These are phyloP conservation scores for Drosophila meridiana DNA, from an alignment of 2,888 invertebrate species.

Conservation along the genomic window DNA sequence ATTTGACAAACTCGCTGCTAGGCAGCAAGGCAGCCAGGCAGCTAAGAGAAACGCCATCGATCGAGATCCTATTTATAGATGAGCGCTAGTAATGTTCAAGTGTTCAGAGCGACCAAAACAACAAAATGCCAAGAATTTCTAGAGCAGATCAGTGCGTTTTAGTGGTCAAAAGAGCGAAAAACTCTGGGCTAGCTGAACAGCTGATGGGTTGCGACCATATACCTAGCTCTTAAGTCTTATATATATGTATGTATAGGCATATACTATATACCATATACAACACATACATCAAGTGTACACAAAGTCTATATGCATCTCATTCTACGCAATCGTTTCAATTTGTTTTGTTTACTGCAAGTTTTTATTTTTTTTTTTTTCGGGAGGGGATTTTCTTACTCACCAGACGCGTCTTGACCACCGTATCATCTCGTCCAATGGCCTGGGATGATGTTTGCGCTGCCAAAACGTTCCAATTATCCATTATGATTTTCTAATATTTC, in stretches of 20 bases:
- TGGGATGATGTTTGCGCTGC: constrained; percentile 88
- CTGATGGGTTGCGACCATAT: constrained; percentile 43
- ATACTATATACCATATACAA: not conserved
- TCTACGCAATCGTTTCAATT: constrained; percentile 53
- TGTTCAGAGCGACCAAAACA: constrained; percentile 34
- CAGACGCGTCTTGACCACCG: constrained; percentile 81
- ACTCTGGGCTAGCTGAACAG: constrained; percentile 53
- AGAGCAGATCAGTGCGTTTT: constrained; percentile 39
- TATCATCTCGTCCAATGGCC: constrained; percentile 89
- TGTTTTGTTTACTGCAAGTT: constrained; percentile 67
- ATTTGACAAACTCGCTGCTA: constrained; percentile 42
- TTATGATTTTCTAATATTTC: constrained; percentile 72
- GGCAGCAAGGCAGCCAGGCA: constrained; percentile 30
- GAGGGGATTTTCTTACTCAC: constrained; percentile 68
- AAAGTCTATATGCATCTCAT: constrained; percentile 17
- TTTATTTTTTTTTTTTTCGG: not conserved
- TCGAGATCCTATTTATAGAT: constrained; percentile 67
- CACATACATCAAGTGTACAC: constrained; percentile 11
- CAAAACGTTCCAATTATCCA: constrained; percentile 91
- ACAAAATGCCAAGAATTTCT: constrained; percentile 49
- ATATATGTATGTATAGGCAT: constrained; percentile 7
- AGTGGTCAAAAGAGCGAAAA: constrained; percentile 56
- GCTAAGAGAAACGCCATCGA: constrained; percentile 61
- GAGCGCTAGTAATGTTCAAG: constrained; percentile 70
- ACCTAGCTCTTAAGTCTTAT: constrained; percentile 12